These are phyloP conservation scores for Gymnorhina tibicen DNA, from an alignment of 2,113 vertebrate species.

Conservation along the genomic window DNA sequence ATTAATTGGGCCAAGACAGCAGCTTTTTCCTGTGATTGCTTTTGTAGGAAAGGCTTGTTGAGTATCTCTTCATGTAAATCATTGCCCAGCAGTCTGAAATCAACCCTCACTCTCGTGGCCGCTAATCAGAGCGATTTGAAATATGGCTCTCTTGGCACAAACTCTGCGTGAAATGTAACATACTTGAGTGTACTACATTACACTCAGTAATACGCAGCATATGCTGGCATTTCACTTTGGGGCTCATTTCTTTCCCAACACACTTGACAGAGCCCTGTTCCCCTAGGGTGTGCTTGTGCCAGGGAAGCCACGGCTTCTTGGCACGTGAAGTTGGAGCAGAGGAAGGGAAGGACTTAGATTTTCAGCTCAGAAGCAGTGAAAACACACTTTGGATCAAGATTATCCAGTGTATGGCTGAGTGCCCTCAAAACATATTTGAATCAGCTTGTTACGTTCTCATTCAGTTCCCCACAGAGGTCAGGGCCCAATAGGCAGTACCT, in stretches of 20 bases:
- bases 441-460: neutral
- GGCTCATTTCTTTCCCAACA: neutral
- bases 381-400: neutral
- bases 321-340: neutral
- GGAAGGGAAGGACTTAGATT: neutral
- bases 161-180: neutral
- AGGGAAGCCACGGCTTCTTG: conserved; percentile 9
- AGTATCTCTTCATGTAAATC: conserved; percentile 61
- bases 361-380: neutral
- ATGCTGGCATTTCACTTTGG: neutral
- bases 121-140: conserved; percentile 38
- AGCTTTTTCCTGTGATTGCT: conserved; percentile 53
- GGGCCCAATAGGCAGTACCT: neutral
- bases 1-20: conserved; percentile 55
- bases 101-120: neutral
- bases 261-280: neutral
- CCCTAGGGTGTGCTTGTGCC: neutral
- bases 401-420: neutral
- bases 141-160: neutral
- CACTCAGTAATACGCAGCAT: neutral
- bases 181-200: neutral
- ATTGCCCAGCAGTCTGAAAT: conserved; percentile 52
- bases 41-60: conserved; percentile 61
- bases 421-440: neutral
- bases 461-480: neutral